Conservation (phyloP, 2,888 invertebrate species). For the Andrena dorsata region DNA sequence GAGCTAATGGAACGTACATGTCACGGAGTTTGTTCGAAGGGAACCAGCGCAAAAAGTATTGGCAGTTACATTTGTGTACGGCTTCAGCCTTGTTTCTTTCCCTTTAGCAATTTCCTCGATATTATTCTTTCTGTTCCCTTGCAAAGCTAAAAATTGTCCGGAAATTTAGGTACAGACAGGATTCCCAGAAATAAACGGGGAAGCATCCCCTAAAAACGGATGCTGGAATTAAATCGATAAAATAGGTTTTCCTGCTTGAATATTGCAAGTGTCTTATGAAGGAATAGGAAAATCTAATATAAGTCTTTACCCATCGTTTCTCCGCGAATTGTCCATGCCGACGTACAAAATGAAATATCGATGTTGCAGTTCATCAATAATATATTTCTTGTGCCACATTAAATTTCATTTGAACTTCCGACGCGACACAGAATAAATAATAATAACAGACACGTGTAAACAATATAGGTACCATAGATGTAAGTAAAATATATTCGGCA, state of each 20-base stretch:
- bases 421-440: no score
- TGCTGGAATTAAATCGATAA: neutral
- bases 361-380: no score
- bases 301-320: no score
- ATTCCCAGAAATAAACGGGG: neutral
- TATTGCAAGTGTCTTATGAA: neutral
- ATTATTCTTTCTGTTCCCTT: neutral
- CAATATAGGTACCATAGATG: no score
- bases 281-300: neutral
- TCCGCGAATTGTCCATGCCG: no score
- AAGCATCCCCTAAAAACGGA: neutral
- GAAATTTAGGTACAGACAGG: neutral
- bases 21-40: constrained; percentile 37
- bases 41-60: constrained; percentile 28
- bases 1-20: constrained; percentile 51
- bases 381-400: no score
- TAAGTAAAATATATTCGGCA: neutral
- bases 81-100: neutral
- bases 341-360: no score
- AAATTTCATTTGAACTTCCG: neutral
- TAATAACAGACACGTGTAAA: no score
- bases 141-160: neutral
- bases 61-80: constrained; percentile 50
- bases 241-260: neutral
- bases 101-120: neutral